Conservation (phyloP, 2,888 invertebrate species). For the Conops quadrifasciatus region DNA sequence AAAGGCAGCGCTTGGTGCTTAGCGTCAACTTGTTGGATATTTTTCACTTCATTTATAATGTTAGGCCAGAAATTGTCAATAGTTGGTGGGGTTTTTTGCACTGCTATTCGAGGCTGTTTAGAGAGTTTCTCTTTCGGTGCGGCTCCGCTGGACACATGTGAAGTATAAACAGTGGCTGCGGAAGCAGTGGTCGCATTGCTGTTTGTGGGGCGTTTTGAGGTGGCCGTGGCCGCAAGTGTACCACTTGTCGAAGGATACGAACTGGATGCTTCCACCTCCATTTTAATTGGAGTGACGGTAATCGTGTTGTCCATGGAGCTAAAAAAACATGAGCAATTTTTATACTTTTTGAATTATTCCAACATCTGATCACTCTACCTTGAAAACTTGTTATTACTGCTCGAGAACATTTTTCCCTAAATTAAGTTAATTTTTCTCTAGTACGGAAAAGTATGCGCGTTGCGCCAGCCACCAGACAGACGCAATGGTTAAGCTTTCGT, state of each 20-base stretch:
- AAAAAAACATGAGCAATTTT: neutral
- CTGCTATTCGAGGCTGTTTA: slow-evolving; percentile 46
- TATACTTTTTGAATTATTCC: neutral
- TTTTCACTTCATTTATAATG: slow-evolving; percentile 81
- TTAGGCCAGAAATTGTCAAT: slow-evolving; percentile 85
- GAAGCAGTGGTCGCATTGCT: neutral
- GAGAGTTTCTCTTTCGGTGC: slow-evolving; percentile 51
- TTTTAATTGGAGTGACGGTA: slow-evolving; percentile 45
- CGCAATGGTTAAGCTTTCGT: slow-evolving; percentile 21
- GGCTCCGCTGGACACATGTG: slow-evolving; percentile 31
- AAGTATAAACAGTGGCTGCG: neutral
- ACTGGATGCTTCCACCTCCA: slow-evolving; percentile 42
- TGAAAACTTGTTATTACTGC: slow-evolving; percentile 18
- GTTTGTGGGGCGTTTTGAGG: slow-evolving; percentile 9
- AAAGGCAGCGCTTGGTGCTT: slow-evolving; percentile 93
- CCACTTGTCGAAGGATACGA: slow-evolving; percentile 33
- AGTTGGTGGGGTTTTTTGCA: slow-evolving; percentile 65
- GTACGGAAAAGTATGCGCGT: neutral
- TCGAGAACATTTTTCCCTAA: slow-evolving; percentile 15
- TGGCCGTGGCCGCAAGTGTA: slow-evolving; percentile 22
- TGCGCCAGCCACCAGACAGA: slow-evolving; percentile 15
- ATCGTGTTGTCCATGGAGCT: slow-evolving; percentile 42
- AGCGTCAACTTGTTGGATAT: slow-evolving; percentile 80
- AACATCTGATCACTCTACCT: slow-evolving; percentile 3
- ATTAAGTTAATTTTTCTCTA: neutral